phyloP scores from a whole-genome alignment of 2,888 invertebrate species.

The Mylabris sibirica region DNA sequence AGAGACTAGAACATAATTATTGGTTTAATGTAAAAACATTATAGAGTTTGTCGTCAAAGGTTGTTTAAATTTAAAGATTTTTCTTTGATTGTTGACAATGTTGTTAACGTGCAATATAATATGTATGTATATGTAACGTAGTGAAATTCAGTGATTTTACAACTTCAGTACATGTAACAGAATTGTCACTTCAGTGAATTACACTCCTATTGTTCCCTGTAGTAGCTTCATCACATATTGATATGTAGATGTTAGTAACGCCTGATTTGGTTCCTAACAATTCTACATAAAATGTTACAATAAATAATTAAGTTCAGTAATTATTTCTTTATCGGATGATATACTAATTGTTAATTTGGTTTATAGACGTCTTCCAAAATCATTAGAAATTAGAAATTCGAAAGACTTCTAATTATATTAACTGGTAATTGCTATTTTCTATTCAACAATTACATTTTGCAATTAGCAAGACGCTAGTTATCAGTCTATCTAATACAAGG shows the following conservation, averaged over 20 bases:
- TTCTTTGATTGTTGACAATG: not conserved
- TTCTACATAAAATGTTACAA: not conserved
- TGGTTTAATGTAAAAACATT: not conserved
- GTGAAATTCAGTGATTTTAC: not conserved
- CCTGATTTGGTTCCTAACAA: constrained; percentile 5
- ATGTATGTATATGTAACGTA: not conserved
- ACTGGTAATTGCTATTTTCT: not conserved
- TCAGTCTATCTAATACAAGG: not conserved
- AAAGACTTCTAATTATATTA: not conserved
- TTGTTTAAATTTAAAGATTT: not conserved
- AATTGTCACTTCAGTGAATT: constrained; percentile 3
- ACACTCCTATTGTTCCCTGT: constrained; percentile 1
- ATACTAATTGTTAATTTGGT: not conserved
- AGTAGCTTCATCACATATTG: constrained; percentile 11
- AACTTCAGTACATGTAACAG: not conserved
- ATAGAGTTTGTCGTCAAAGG: not conserved
- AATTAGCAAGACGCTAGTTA: not conserved
- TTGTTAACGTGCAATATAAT: no score
- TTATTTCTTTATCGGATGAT: not conserved
- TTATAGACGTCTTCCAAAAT: no score
- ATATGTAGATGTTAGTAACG: constrained; percentile 10
- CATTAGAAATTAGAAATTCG: not conserved
- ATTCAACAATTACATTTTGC: not conserved
- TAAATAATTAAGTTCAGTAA: not conserved
- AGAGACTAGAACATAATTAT: not conserved